phyloP scores from a whole-genome alignment of 2,888 invertebrate genomes.

The Erpobdella octoculata region DNA sequence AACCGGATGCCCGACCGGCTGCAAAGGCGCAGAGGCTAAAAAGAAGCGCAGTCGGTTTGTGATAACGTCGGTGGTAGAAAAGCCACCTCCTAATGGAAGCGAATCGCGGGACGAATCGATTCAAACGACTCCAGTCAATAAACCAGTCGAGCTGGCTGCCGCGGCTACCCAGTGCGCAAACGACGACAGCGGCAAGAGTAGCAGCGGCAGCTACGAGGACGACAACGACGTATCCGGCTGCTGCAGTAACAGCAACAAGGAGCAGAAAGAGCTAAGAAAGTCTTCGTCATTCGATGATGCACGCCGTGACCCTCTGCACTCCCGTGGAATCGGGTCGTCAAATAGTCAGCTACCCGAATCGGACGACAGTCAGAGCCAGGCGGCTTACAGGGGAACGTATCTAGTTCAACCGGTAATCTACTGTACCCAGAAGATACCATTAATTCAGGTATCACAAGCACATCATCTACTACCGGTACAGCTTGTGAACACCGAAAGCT shows the following conservation, averaged over 20 bases:
- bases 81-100: too few species aligned
- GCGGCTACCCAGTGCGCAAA: too few species aligned
- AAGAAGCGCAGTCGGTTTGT: slow-evolving; percentile 5
- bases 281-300: neutral
- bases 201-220: neutral
- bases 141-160: too few species aligned
- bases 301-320: too few species aligned
- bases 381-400: neutral
- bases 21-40: neutral
- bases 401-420: neutral
- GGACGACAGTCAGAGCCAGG: too few species aligned
- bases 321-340: too few species aligned
- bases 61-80: neutral
- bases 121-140: too few species aligned
- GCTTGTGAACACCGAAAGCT: too few species aligned
- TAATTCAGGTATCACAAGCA: neutral
- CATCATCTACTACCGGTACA: neutral
- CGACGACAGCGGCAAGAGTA: neutral
- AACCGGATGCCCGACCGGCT: neutral
- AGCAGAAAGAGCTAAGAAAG: neutral
- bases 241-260: neutral
- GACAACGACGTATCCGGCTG: neutral
- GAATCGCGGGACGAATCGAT: too few species aligned
- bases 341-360: too few species aligned
- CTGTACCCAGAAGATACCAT: neutral